Percentiles rank a stretch among this genome's conserved stretches.
Conservation (phyloP, 2,797 vertebrate genomes). For the Falco rusticolus region DNA sequence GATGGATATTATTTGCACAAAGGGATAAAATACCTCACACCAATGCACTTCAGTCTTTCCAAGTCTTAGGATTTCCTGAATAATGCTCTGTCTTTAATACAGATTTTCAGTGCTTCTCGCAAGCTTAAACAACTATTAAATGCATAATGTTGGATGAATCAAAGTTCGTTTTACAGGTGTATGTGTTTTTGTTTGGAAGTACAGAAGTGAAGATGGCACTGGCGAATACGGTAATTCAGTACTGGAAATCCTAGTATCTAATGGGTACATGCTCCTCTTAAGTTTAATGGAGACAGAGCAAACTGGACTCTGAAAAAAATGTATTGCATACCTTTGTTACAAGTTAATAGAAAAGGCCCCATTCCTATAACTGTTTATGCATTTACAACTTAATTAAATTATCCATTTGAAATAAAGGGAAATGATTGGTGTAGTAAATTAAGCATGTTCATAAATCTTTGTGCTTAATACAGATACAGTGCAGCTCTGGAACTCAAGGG, state of each 20-base stretch:
- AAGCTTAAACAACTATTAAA: not conserved
- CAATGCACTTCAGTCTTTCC: not conserved
- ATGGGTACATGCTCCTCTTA: not conserved
- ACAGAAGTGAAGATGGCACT: not conserved
- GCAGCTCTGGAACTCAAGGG: not conserved
- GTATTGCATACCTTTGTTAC: not conserved
- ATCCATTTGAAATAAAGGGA: not conserved
- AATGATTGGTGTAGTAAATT: not conserved
- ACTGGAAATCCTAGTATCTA: not conserved
- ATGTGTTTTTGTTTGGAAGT: not conserved
- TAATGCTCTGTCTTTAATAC: not conserved
- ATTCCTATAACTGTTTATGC: not conserved
- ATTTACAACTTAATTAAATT: not conserved
- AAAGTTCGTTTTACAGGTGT: not conserved
- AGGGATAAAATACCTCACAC: not conserved
- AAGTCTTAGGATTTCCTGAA: not conserved
- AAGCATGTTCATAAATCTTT: not conserved
- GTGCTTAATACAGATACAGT: not conserved
- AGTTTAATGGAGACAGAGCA: not conserved
- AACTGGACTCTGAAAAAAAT: not conserved
- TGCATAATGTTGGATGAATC: not conserved
- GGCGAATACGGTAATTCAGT: not conserved
- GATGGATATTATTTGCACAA: not conserved
- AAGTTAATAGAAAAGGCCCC: not conserved
- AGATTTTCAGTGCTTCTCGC: not conserved